Base-by-base conservation (phyloP, 2,797 vertebrate genomes). In the Rhinatrema bivittatum region DNA sequence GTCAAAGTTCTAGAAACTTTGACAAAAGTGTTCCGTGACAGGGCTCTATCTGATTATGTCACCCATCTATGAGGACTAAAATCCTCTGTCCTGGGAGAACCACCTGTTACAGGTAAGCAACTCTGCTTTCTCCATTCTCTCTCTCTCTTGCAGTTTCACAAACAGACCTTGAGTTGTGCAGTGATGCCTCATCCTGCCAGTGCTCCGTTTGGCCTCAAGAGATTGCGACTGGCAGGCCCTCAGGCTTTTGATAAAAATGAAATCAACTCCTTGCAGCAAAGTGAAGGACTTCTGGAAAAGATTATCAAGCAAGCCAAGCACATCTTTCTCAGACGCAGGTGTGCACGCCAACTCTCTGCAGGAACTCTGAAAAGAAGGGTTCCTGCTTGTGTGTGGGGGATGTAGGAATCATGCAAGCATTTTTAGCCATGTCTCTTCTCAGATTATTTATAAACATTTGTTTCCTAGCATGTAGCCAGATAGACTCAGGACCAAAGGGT, bases 221-320 rank as follows among this genome's bases (percentile, higher is more conserved):
- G 91, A 26, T 70, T 91, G 73, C 87, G 94, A 5, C 74, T 98
- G 18, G 92, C 95, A 0, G 96, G 96, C 3, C 93, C 96, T 3
- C 77, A 91, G 58, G 93, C 92, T 26, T 95, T 90, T 32, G 91
- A 95, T 65, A 98, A 98, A 64, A 81, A 88, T 2, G 91, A 97
- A 18, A 93, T 98, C 47, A 76, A 55, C 53, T 74, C 73, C 24
- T 52, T 95, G 49, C 93, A 98, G 61, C 87, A 92, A 0, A 89
- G 51, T 5, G 93, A 99, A 56, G 94, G 96, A 5, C 88, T 99
- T 30, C 78, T 99, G 65, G 95, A 99, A 74, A 99, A 98, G 68
- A 97, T 99, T 60, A 93, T 98, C 74, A 97, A 97, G 56, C 95
- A 99, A 68, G 95, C 95, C 53, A 99, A 98, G 34, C 96, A 99